phyloP scores from a whole-genome alignment of 2,797 vertebrate genomes.

The Arnoldichthys spilopterus region DNA sequence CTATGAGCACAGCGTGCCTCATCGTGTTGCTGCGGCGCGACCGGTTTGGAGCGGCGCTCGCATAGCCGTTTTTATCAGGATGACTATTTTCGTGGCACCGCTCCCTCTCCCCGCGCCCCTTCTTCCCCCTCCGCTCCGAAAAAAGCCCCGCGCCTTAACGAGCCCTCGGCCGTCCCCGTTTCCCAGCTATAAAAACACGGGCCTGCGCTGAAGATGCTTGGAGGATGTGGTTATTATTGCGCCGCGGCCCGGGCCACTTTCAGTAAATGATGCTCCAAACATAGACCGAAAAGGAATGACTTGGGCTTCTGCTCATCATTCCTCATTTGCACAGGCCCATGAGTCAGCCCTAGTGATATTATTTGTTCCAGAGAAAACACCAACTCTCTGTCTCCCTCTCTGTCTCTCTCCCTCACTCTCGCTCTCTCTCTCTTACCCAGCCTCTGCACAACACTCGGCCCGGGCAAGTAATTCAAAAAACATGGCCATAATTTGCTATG shows the following conservation, averaged over 20 bases:
- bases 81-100: conserved; percentile 54
- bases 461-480: conserved; percentile 79
- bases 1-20: conserved; percentile 31
- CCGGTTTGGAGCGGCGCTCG: conserved; percentile 32
- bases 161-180: conserved; percentile 75
- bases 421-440: conserved; percentile 30
- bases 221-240: conserved; percentile 85
- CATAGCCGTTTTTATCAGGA: conserved; percentile 51
- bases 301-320: conserved; percentile 80
- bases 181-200: conserved; percentile 85
- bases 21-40: conserved; percentile 36
- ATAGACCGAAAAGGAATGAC: conserved; percentile 78
- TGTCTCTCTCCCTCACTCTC: conserved; percentile 30
- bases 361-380: conserved; percentile 85
- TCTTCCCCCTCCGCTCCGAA: conserved; percentile 63
- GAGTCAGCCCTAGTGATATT: conserved; percentile 82
- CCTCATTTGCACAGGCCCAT: conserved; percentile 78
- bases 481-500: conserved; percentile 84
- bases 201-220: conserved; percentile 78
- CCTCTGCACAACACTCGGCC: conserved; percentile 42
- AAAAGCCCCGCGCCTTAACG: conserved; percentile 74
- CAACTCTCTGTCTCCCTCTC: conserved; percentile 52
- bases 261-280: conserved; percentile 85
- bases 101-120: conserved; percentile 50
- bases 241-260: conserved; percentile 74